These are phyloP conservation scores for Tiphia femorata DNA, from an alignment of 2,888 invertebrate genomes.

Conservation along the genomic window DNA sequence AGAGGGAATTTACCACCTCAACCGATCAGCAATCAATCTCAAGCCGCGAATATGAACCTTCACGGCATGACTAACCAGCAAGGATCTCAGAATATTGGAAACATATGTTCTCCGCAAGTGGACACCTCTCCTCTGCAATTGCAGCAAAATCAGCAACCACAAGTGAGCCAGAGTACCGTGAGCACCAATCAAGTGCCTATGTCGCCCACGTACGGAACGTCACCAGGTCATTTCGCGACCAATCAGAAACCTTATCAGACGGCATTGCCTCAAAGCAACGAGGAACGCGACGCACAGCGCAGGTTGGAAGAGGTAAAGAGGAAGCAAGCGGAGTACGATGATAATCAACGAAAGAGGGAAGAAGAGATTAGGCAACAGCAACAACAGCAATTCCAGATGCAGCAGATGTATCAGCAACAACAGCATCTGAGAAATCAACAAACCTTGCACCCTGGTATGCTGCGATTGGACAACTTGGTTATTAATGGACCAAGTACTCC, in stretches of 20 bases:
- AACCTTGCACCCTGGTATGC: slow-evolving; percentile 59
- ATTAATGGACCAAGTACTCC: slow-evolving; percentile 64
- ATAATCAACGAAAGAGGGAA: slow-evolving; percentile 62
- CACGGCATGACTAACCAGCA: slow-evolving; percentile 5
- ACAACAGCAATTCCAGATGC: slow-evolving; percentile 53
- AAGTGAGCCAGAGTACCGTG: slow-evolving; percentile 21
- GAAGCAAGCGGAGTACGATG: slow-evolving; percentile 69
- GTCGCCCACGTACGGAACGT: slow-evolving; percentile 47
- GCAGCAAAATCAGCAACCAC: slow-evolving; percentile 25
- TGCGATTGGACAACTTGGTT: slow-evolving; percentile 64
- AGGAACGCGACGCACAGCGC: slow-evolving; percentile 69
- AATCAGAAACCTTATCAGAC: slow-evolving; percentile 48
- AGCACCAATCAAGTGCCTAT: slow-evolving; percentile 33
- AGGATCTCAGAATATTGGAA: slow-evolving; percentile 17
- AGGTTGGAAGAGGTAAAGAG: slow-evolving; percentile 72
- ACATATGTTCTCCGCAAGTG: slow-evolving; percentile 46
- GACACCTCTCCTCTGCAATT: too few relatives aligned
- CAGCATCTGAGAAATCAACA: slow-evolving; percentile 52
- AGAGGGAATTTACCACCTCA: slow-evolving; percentile 58
- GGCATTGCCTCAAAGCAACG: slow-evolving; percentile 52
- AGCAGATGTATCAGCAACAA: slow-evolving; percentile 57
- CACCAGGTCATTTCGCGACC: slow-evolving; percentile 45
- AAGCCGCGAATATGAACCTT: neutral
- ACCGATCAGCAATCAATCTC: too few relatives aligned
- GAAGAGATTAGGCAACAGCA: slow-evolving; percentile 57